These are phyloP conservation scores for Myodes glareolus DNA, from an alignment of 2,113 vertebrate genomes.

Conservation along the genomic window DNA sequence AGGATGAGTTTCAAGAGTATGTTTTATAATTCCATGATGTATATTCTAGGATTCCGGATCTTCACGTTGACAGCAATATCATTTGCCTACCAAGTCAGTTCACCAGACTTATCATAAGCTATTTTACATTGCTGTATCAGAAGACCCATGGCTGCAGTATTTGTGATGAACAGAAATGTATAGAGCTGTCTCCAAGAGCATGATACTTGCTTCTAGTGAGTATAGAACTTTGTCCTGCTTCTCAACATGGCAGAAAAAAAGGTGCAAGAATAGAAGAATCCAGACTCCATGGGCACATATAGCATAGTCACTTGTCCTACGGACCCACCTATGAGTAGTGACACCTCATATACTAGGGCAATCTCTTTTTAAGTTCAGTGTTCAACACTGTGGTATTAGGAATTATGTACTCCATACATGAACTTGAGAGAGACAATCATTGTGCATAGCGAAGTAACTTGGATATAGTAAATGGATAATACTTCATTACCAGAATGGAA, in stretches of 20 bases:
- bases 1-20: not conserved
- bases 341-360: not conserved
- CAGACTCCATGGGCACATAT: accelerated
- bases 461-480: not conserved
- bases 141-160: not conserved
- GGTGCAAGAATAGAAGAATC: no score
- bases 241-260: not conserved
- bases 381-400: not conserved
- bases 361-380: not conserved
- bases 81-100: not conserved
- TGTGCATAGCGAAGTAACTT: not conserved
- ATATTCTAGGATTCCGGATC: not conserved
- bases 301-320: not conserved
- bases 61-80: not conserved
- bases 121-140: not conserved
- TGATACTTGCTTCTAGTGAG: not conserved
- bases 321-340: not conserved
- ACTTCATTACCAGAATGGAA: not conserved
- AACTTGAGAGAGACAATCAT: no score
- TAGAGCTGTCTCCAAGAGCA: not conserved
- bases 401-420: not conserved
- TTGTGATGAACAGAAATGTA: not conserved
- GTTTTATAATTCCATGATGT: not conserved
- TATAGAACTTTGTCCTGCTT: not conserved
- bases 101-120: not conserved